These are phyloP conservation scores for Colletes latitarsis DNA, from an alignment of 1,140 invertebrate species.

Conservation along the genomic window DNA sequence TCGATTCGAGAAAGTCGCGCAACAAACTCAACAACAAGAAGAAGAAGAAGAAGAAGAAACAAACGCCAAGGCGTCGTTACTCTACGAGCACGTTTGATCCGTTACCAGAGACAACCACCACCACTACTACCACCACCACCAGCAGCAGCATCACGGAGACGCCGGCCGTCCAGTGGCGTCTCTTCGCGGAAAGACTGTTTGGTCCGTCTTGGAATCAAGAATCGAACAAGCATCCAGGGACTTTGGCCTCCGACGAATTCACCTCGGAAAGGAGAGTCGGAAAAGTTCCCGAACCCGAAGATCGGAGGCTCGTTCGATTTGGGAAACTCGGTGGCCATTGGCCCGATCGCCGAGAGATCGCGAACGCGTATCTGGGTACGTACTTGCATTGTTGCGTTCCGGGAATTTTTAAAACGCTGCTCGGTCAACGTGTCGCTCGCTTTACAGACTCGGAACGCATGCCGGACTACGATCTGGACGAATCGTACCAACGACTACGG, in stretches of 20 bases:
- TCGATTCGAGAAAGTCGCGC: constrained; percentile 35
- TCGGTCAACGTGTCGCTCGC: no score
- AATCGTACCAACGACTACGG: constrained; percentile 24
- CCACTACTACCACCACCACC: constrained; percentile 11
- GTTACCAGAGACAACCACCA: constrained; percentile 21
- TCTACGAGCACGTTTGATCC: constrained; percentile 39
- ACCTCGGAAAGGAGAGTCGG: no score
- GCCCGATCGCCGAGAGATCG: neutral
- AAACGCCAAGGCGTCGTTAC: constrained; percentile 36
- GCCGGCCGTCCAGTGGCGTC: constrained; percentile 60
- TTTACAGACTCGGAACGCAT: constrained; percentile 8
- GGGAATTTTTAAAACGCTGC: no score
- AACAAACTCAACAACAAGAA: constrained; percentile 68
- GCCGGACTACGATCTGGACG: constrained; percentile 23
- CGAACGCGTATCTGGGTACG: neutral
- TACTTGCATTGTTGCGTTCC: no score
- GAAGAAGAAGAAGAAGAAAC: constrained; percentile 71
- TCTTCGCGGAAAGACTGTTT: constrained; percentile 70
- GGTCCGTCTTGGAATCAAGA: constrained; percentile 57
- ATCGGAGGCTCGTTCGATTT: neutral
- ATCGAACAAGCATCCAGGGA: neutral
- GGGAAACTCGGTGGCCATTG: neutral
- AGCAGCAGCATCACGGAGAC: constrained; percentile 53
- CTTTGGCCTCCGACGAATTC: no score
- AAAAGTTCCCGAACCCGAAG: no score